Evolutionary conservation across 35 echinoderm and acorn worm species (phyloP).

Genomic region (Ptychodera flava): DNA sequence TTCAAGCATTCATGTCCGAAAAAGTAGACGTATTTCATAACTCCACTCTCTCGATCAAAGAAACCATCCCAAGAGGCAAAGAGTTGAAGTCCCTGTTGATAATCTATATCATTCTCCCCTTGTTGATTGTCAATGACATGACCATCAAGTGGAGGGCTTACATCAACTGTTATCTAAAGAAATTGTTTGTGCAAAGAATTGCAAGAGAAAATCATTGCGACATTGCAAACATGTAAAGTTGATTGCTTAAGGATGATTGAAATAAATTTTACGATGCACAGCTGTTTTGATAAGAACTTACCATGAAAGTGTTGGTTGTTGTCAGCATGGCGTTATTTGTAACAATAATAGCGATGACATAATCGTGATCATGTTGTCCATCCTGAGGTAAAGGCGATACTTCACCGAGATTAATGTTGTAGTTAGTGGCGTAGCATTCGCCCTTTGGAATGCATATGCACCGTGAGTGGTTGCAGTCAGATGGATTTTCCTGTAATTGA

Average conservation of each 20-base stretch:
- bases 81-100: slow-evolving; percentile 10
- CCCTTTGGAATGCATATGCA: slow-evolving; percentile 40
- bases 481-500: too few species aligned
- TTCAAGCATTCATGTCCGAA: slow-evolving; percentile 11
- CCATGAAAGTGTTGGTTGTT: slow-evolving; percentile 9
- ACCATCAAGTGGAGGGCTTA: slow-evolving; percentile 1
- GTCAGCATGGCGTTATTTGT: slow-evolving; percentile 9
- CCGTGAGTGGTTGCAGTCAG: not conserved
- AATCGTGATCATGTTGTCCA: slow-evolving; percentile 27
- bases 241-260: too few species aligned
- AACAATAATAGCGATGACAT: slow-evolving; percentile 16
- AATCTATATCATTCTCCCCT: slow-evolving; percentile 21
- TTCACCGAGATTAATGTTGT: slow-evolving; percentile 4
- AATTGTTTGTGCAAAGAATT: too few species aligned
- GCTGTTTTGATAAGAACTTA: too few species aligned
- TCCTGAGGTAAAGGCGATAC: too few species aligned
- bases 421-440: slow-evolving; percentile 31
- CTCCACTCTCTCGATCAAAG: slow-evolving; percentile 32
- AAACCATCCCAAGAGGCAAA: slow-evolving; percentile 29
- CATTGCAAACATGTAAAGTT: too few species aligned
- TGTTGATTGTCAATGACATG: slow-evolving; percentile 15
- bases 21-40: slow-evolving; percentile 21
- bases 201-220: too few species aligned
- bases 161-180: slow-evolving; percentile 27
- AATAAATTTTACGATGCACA: too few species aligned